A percentile compares a stretch with the other conserved stretches of the same genome.
phyloP scores from a whole-genome alignment of 2,113 vertebrate genomes.

The Leiothrix lutea region DNA sequence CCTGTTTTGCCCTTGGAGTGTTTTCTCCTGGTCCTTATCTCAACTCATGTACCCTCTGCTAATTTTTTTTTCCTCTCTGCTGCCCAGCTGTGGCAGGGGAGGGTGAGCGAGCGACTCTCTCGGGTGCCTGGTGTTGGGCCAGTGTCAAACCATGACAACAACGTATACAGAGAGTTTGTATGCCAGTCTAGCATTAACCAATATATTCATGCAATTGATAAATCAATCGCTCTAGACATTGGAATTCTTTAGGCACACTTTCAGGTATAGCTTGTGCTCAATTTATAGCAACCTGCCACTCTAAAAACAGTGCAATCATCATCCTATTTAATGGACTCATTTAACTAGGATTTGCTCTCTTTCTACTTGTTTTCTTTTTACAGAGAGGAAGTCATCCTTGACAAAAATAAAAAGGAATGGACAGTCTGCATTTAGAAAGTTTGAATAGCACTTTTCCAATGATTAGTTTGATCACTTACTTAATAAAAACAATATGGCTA shows the following conservation, averaged over 20 bases:
- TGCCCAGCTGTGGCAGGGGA: background rate
- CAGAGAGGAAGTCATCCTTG: conserved; percentile 20
- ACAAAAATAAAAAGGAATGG: conserved; percentile 32
- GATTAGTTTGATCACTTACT: conserved; percentile 33
- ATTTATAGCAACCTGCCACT: conserved; percentile 54
- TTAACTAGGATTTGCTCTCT: conserved; percentile 50
- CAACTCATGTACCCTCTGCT: background rate
- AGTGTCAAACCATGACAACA: background rate
- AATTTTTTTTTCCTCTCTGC: background rate
- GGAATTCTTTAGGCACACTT: conserved; percentile 21
- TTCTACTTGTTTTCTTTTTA: conserved; percentile 53
- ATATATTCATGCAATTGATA: background rate
- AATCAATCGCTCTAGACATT: conserved; percentile 5
- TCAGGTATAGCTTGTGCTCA: conserved; percentile 19
- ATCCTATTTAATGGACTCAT: conserved; percentile 56
- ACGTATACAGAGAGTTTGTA: background rate
- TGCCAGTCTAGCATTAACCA: background rate
- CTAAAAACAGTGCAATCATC: conserved; percentile 30
- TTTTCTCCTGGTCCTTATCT: background rate
- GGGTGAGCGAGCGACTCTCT: rapidly evolving
- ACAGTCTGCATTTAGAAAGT: background rate
- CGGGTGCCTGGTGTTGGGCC: background rate
- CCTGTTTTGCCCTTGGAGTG: background rate
- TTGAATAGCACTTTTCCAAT: conserved; percentile 1
- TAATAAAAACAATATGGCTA: conserved; percentile 45